These are phyloP conservation scores for Chascanopsetta lugubris DNA, from an alignment of 2,113 vertebrate genomes.

Conservation along the genomic window DNA sequence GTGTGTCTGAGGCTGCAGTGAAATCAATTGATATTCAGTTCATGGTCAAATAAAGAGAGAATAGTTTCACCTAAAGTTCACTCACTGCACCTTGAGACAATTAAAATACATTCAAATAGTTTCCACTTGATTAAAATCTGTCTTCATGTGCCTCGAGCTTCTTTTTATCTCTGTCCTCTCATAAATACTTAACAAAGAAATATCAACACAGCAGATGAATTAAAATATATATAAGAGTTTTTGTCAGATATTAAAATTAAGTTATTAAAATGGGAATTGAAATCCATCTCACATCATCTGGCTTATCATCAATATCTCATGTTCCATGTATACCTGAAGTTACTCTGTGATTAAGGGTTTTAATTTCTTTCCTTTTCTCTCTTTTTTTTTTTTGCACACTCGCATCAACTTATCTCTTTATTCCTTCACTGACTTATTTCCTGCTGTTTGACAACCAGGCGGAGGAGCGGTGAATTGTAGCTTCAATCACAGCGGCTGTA, in stretches of 20 bases:
- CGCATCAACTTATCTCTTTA: not conserved
- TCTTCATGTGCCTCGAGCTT: constrained; percentile 29
- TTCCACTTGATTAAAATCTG: constrained; percentile 2
- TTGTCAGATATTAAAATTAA: constrained; percentile 40
- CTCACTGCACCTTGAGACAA: constrained; percentile 14
- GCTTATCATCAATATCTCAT: constrained; percentile 45
- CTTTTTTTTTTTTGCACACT: constrained; percentile 1
- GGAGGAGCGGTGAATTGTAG: constrained; percentile 34
- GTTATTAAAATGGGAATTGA: constrained; percentile 65
- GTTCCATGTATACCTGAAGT: constrained; percentile 43
- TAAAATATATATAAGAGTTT: not conserved
- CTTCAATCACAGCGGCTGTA: constrained; percentile 29
- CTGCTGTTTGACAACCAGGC: constrained; percentile 24
- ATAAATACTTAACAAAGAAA: constrained; percentile 65
- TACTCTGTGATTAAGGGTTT: constrained; percentile 64
- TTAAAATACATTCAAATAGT: no score
- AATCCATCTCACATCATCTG: constrained; percentile 30
- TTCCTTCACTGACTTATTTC: constrained; percentile 18
- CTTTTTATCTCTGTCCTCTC: constrained; percentile 53
- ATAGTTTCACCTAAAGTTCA: no score
- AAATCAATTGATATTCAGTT: no score
- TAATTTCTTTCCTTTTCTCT: constrained; percentile 28
- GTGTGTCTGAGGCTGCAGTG: no score
- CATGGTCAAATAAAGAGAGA: no score
- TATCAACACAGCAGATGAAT: constrained; percentile 53